Conservation (phyloP, 2,113 vertebrate genomes). For the Scomber japonicus region DNA sequence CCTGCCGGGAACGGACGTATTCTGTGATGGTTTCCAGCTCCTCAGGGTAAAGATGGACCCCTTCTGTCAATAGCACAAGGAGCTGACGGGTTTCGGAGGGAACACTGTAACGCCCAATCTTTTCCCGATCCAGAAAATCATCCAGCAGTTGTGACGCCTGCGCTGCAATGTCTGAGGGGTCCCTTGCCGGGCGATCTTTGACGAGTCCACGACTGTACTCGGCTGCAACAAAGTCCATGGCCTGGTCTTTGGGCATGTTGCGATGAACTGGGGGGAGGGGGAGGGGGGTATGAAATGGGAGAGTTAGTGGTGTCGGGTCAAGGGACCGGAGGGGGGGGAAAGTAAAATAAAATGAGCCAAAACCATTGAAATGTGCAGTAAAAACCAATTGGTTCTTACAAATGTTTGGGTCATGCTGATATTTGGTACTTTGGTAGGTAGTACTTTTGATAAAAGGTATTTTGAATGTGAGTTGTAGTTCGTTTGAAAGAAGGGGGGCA, state of each 20-base stretch:
- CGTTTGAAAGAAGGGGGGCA: not conserved
- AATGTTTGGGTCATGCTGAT: not conserved
- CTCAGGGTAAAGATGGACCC: constrained; percentile 81
- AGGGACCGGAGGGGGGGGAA: not conserved
- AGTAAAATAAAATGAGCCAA: constrained; percentile 6
- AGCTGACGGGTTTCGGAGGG: constrained; percentile 78
- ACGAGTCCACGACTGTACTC: constrained; percentile 79
- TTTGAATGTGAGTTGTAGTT: not conserved
- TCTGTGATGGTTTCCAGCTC: constrained; percentile 80
- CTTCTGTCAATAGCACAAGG: constrained; percentile 82
- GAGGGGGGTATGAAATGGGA: constrained; percentile 38
- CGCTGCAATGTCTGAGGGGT: constrained; percentile 77
- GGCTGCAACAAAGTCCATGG: constrained; percentile 80
- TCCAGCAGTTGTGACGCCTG: constrained; percentile 83
- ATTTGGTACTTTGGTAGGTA: not conserved
- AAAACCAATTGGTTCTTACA: not conserved
- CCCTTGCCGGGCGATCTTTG: constrained; percentile 74
- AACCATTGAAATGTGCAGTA: not conserved
- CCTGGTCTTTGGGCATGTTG: constrained; percentile 87
- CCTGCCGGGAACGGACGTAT: constrained; percentile 79
- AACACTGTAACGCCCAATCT: constrained; percentile 76
- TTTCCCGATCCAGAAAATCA: constrained; percentile 81
- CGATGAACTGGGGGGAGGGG: constrained; percentile 76
- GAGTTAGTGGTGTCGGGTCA: constrained; percentile 35
- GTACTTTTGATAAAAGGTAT: not conserved